Conservation (phyloP, 2,113 vertebrate genomes). For the Xenopus laevis region DNA sequence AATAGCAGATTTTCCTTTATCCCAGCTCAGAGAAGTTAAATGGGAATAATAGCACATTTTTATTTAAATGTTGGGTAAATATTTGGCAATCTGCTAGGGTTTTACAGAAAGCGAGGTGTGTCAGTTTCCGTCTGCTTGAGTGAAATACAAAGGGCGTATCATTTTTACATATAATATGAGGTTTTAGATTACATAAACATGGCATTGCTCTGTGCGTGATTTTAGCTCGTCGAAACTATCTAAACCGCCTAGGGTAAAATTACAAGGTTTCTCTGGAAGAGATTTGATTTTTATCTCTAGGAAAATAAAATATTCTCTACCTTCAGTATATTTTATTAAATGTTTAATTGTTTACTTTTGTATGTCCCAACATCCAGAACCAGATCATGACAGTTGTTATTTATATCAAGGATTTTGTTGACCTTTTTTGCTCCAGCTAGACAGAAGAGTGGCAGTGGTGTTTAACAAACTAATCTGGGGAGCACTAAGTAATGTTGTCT, state of each 20-base stretch:
- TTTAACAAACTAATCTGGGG: too few species aligned
- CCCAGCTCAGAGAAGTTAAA: background rate
- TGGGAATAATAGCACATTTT: background rate
- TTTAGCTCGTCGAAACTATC: conserved; percentile 44
- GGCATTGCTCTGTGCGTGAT: conserved; percentile 36
- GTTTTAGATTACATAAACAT: conserved; percentile 45
- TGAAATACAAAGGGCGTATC: conserved; percentile 45
- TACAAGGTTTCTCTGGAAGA: conserved; percentile 37
- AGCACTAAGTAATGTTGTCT: too few species aligned
- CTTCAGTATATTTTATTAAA: conserved; percentile 26
- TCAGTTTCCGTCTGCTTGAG: conserved; percentile 35
- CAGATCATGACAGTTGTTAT: too few species aligned
- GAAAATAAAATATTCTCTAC: conserved; percentile 32
- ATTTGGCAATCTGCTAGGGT: conserved; percentile 31
- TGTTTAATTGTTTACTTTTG: background rate
- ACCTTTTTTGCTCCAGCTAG: too few species aligned
- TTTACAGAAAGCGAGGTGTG: conserved; percentile 39
- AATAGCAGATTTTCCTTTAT: background rate
- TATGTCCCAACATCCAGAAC: too few species aligned
- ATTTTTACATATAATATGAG: conserved; percentile 44
- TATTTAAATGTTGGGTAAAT: conserved; percentile 24
- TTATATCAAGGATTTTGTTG: background rate
- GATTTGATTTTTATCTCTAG: conserved; percentile 32
- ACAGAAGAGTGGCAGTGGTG: too few species aligned
- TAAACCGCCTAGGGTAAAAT: conserved; percentile 40